phyloP scores from a whole-genome alignment of 2,888 invertebrate genomes.

The Diadromus collaris region DNA sequence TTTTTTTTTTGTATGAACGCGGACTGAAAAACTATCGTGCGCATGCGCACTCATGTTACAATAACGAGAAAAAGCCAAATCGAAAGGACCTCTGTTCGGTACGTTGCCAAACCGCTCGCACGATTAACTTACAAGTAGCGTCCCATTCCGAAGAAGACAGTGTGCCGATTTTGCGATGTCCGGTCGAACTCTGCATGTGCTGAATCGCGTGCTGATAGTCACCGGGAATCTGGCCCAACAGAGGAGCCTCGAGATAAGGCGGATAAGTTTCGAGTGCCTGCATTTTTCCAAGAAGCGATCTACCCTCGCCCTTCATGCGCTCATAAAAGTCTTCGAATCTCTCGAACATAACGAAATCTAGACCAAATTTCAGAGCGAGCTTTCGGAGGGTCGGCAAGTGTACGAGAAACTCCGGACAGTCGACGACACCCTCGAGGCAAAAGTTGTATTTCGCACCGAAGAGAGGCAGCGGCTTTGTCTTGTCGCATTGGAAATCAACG shows the following conservation, averaged over 20 bases:
- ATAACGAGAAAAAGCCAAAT: too few species aligned
- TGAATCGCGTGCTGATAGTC: constrained; percentile 89
- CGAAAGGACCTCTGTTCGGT: not conserved
- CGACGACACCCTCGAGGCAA: constrained; percentile 96
- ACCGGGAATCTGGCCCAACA: constrained; percentile 83
- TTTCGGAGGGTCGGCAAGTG: constrained; percentile 93
- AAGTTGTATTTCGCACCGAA: constrained; percentile 99
- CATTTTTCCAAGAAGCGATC: constrained; percentile 87
- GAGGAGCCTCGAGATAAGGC: constrained; percentile 81
- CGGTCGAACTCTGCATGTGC: constrained; percentile 80
- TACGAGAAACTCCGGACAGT: constrained; percentile 99
- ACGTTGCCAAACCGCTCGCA: constrained; percentile 6
- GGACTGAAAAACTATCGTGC: too few species aligned
- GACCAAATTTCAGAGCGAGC: constrained; percentile 86
- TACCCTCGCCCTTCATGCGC: constrained; percentile 83
- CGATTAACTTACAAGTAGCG: constrained; percentile 87
- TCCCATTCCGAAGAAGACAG: constrained; percentile 96
- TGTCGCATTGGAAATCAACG: constrained; percentile 87
- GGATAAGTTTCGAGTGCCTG: constrained; percentile 91
- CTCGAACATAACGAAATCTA: constrained; percentile 86
- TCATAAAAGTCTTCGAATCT: constrained; percentile 91
- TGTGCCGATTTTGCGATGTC: constrained; percentile 85
- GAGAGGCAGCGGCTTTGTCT: constrained; percentile 85
- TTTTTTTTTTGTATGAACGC: too few species aligned
- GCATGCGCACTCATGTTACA: too few species aligned